Evolutionary conservation across 1,140 invertebrate genomes (phyloP).

Genomic region (Wiebesia pumilae): DNA sequence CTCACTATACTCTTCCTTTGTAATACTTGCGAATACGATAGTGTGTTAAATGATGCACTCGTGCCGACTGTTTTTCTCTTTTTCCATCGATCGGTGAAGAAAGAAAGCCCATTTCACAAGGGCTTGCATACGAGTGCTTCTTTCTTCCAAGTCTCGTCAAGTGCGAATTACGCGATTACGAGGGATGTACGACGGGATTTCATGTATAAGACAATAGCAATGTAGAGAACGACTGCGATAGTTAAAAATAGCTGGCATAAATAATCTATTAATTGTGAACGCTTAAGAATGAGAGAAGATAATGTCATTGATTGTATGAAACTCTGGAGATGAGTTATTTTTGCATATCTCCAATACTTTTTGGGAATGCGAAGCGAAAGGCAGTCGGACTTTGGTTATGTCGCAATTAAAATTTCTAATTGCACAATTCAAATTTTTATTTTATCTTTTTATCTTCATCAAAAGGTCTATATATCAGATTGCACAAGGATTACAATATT

Average conservation of each 20-base stretch:
- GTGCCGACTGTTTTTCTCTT: not conserved
- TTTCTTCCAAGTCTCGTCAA: not conserved
- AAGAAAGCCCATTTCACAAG: not conserved
- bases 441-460: not conserved
- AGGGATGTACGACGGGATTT: not conserved
- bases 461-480: not conserved
- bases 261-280: slow-evolving; percentile 37
- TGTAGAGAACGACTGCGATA: slow-evolving; percentile 1
- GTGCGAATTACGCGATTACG: not conserved
- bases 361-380: not conserved
- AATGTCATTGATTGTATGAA: slow-evolving; percentile 37
- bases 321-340: not conserved
- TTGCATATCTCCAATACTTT: not conserved
- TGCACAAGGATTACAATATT: not conserved
- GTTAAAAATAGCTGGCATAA: slow-evolving; percentile 39
- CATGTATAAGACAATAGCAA: not conserved
- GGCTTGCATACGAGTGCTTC: not conserved
- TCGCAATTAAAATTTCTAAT: no score
- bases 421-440: no score
- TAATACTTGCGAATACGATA: not conserved
- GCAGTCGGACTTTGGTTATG: not conserved
- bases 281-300: not conserved
- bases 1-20: not conserved
- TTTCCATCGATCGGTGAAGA: slow-evolving; percentile 25
- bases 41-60: not conserved